These are phyloP conservation scores for Bombus vancouverensis DNA, from an alignment of 1,140 invertebrate species.

Conservation along the genomic window DNA sequence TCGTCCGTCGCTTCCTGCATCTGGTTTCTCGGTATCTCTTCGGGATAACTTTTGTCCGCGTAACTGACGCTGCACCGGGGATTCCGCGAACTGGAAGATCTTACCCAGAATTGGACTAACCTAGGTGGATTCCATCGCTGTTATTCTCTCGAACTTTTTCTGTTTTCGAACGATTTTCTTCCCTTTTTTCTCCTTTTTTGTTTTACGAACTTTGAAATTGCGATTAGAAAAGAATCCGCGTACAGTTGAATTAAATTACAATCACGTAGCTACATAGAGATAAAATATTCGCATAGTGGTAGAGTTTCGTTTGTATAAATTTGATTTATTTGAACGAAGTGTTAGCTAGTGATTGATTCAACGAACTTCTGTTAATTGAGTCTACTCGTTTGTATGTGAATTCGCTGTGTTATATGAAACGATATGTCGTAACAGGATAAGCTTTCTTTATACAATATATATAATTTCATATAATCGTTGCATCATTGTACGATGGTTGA, in stretches of 20 bases:
- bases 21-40: neutral
- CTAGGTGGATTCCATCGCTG: too few relatives aligned
- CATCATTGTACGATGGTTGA: too few relatives aligned
- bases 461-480: too few relatives aligned
- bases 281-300: neutral
- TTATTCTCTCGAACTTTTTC: neutral
- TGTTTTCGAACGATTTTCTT: neutral
- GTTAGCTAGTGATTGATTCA: neutral
- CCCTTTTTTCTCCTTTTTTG: neutral
- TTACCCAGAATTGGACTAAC: neutral
- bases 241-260: neutral
- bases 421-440: too few relatives aligned
- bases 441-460: too few relatives aligned
- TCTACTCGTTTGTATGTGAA: too few relatives aligned
- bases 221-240: neutral
- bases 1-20: neutral
- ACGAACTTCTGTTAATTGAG: neutral
- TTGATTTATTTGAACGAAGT: neutral
- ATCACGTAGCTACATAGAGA: neutral
- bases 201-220: neutral
- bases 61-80: neutral
- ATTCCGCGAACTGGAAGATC: neutral
- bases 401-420: too few relatives aligned
- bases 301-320: too few relatives aligned
- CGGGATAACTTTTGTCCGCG: constrained; percentile 16